Percentiles rank a stretch among this genome's conserved stretches.
Evolutionary conservation across 2,888 invertebrate species (phyloP).

Genomic region (Rhingia rostrata): DNA sequence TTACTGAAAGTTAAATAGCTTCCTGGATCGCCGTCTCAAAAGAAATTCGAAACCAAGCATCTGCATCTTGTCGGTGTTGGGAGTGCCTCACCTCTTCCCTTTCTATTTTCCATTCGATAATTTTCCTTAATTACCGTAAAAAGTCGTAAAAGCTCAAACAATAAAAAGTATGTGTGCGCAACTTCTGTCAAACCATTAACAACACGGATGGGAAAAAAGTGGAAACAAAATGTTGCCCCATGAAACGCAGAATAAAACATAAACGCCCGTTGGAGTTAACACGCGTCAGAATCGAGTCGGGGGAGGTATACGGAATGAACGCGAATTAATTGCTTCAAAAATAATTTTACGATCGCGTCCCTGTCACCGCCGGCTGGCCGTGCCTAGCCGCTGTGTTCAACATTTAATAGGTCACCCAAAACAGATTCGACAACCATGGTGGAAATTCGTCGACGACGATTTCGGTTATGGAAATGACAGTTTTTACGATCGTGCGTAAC

Average conservation of each 20-base stretch:
- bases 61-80: too few species aligned
- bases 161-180: slow-evolving; percentile 47
- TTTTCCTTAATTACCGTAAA: slow-evolving; percentile 66
- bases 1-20: slow-evolving; percentile 37
- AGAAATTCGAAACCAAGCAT: not conserved
- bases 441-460: slow-evolving; percentile 29
- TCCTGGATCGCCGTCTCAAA: slow-evolving; percentile 29
- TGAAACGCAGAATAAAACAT: slow-evolving; percentile 22
- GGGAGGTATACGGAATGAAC: slow-evolving; percentile 51
- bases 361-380: slow-evolving; percentile 13
- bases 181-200: slow-evolving; percentile 59
- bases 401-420: slow-evolving; percentile 52
- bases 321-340: slow-evolving; percentile 72
- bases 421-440: slow-evolving; percentile 47
- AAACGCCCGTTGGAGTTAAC: slow-evolving; percentile 50
- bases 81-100: slow-evolving; percentile 1
- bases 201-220: slow-evolving; percentile 28
- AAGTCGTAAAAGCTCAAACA: slow-evolving; percentile 63
- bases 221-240: slow-evolving; percentile 51
- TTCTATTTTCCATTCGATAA: slow-evolving; percentile 42
- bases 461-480: slow-evolving; percentile 49
- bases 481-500: slow-evolving; percentile 65
- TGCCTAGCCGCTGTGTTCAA: not conserved
- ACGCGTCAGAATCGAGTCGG: slow-evolving; percentile 33
- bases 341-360: slow-evolving; percentile 68